These are phyloP conservation scores for Parauchenoglanis punctatus DNA, from an alignment of 2,797 vertebrate species.

Conservation along the genomic window DNA sequence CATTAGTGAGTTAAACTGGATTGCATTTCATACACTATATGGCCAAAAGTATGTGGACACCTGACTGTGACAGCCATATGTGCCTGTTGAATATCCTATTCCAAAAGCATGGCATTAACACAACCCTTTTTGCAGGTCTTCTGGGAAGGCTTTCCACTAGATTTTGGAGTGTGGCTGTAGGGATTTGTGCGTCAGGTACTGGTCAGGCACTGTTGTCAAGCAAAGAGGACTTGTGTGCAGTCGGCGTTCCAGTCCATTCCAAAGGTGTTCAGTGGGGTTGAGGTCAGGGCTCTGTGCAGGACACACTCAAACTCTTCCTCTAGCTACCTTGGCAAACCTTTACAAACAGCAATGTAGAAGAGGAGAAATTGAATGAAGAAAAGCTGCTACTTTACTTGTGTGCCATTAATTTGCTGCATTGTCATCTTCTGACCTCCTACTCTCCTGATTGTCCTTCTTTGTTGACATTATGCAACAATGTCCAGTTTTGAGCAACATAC, in stretches of 20 bases:
- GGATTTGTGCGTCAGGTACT: too few relatives aligned
- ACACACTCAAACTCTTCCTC: not conserved
- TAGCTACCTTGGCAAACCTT: not conserved
- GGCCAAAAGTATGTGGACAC: not conserved
- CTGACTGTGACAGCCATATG: not conserved
- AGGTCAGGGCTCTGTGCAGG: not conserved
- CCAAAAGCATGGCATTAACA: not conserved
- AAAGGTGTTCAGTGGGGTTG: not conserved
- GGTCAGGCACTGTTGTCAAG: not conserved
- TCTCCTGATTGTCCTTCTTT: not conserved
- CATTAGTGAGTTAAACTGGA: not conserved
- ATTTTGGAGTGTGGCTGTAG: not conserved
- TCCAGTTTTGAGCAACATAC: conserved; percentile 2
- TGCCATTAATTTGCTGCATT: conserved; percentile 5
- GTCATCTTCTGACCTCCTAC: not conserved
- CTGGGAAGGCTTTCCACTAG: not conserved
- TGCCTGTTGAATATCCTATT: not conserved
- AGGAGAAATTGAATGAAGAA: not conserved
- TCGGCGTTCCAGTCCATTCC: not conserved
- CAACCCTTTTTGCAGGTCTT: too few relatives aligned
- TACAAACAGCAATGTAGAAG: not conserved
- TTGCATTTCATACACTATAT: too few relatives aligned
- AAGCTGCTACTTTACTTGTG: conserved; percentile 15
- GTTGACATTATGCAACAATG: conserved; percentile 15
- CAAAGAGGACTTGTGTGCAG: not conserved